Percentiles rank a stretch among this genome's conserved stretches.
phyloP scores from a whole-genome alignment of 2,888 invertebrate species.

The Epistrophella euchroma region DNA sequence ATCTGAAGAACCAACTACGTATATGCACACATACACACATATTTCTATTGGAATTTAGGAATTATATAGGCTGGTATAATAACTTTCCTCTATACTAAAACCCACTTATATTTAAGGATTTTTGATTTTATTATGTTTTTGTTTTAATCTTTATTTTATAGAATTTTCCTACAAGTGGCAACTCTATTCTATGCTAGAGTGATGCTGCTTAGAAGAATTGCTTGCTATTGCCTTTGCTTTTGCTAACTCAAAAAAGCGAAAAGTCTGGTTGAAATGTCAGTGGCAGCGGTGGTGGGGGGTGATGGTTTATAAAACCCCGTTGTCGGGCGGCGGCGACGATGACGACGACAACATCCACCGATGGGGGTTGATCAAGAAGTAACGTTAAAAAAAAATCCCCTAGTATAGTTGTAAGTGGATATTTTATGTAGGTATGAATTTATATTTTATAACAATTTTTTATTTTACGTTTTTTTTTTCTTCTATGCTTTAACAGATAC shows the following conservation, averaged over 20 bases:
- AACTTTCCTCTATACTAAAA: constrained; percentile 35
- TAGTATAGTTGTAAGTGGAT: constrained; percentile 81
- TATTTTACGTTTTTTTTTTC: constrained; percentile 42
- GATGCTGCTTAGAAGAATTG: constrained; percentile 71
- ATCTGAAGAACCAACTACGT: constrained; percentile 19
- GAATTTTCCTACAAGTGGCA: constrained; percentile 41
- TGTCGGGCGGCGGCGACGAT: constrained; percentile 41
- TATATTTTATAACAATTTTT: constrained; percentile 71
- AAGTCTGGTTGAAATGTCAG: constrained; percentile 42
- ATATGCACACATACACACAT: neutral
- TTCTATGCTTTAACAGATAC: constrained; percentile 65
- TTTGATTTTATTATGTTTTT: neutral
- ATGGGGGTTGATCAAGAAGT: constrained; percentile 76
- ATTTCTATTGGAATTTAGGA: no score
- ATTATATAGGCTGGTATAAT: constrained; percentile 8
- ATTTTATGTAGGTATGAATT: constrained; percentile 77
- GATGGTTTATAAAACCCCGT: constrained; percentile 50
- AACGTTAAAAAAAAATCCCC: constrained; percentile 73
- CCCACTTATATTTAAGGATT: constrained; percentile 30
- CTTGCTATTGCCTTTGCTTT: constrained; percentile 28
- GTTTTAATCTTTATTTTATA: neutral
- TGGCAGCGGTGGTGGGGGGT: neutral
- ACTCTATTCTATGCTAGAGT: constrained; percentile 66
- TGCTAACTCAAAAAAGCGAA: constrained; percentile 39
- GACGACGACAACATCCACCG: constrained; percentile 34